Evolutionary conservation across 1,140 invertebrate genomes (phyloP).

Genomic region (Conopomorpha cramerella): DNA sequence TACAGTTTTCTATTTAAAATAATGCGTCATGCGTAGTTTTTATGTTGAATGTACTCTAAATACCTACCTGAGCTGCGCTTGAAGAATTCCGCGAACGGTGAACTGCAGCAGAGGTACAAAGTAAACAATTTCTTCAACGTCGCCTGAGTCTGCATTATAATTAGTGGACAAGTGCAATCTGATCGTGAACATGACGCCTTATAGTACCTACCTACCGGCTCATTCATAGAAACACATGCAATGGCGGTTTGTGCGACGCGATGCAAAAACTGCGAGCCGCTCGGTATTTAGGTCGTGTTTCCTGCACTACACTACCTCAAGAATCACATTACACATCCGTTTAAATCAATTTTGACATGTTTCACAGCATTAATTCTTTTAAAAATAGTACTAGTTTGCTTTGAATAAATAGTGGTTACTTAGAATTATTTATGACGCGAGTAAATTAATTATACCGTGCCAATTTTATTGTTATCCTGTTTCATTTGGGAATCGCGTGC

Average conservation of each 20-base stretch:
- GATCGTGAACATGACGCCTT: slow-evolving; percentile 18
- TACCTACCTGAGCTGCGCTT: too few relatives aligned
- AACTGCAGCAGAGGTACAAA: slow-evolving; percentile 23
- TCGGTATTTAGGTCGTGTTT: slow-evolving; percentile 25
- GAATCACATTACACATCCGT: too few relatives aligned
- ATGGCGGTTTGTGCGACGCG: slow-evolving; percentile 13
- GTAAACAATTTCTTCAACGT: too few relatives aligned
- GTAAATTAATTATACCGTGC: neutral
- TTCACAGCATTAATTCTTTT: too few relatives aligned
- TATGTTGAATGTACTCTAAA: too few relatives aligned
- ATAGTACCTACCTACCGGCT: slow-evolving; percentile 14
- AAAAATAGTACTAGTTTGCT: too few relatives aligned
- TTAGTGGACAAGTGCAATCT: slow-evolving; percentile 19
- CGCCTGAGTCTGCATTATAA: slow-evolving; percentile 19
- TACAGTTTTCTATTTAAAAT: too few relatives aligned
- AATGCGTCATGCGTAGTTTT: too few relatives aligned
- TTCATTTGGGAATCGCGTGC: slow-evolving; percentile 50
- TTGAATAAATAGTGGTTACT: too few relatives aligned
- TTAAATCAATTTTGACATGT: too few relatives aligned
- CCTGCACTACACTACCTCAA: slow-evolving; percentile 6
- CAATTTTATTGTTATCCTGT: slow-evolving; percentile 20
- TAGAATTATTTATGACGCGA: too few relatives aligned
- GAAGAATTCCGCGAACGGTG: slow-evolving; percentile 34
- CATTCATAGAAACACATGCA: slow-evolving; percentile 36
- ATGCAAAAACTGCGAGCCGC: too few relatives aligned